Conservation (phyloP, 1,140 invertebrate genomes). For the Atopsyche davidsoni region DNA sequence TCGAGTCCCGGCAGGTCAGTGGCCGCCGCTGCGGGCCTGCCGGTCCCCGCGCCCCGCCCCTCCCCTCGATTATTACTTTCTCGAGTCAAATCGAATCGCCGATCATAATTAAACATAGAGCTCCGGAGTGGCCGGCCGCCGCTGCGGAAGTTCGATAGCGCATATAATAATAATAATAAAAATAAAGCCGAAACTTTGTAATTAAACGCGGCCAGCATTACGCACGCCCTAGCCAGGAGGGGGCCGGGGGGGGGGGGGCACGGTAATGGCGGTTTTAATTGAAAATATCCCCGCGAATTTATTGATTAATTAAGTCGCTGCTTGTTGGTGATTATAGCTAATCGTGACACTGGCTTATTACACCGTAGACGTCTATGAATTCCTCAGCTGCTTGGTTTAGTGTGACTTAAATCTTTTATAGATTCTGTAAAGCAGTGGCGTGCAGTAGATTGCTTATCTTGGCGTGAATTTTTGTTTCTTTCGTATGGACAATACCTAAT, state of each 20-base stretch:
- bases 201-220: constrained; percentile 19
- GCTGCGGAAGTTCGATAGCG: constrained; percentile 12
- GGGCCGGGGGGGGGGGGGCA: neutral
- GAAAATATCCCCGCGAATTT: constrained; percentile 16
- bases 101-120: constrained; percentile 22
- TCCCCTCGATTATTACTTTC: constrained; percentile 12
- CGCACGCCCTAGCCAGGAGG: neutral
- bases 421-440: no score
- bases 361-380: no score
- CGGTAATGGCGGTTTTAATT: constrained; percentile 17
- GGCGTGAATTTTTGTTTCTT: no score
- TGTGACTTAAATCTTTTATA: no score
- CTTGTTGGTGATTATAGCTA: no score
- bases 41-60: neutral
- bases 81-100: constrained; percentile 10
- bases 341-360: no score
- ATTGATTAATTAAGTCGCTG: constrained; percentile 17
- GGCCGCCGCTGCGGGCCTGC: neutral
- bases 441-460: no score
- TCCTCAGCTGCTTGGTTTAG: no score
- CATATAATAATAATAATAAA: no score
- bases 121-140: neutral
- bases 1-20: neutral
- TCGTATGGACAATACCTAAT: no score
- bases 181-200: constrained; percentile 20